These are phyloP conservation scores for Dasypolia templi DNA, from an alignment of 2,888 invertebrate species.

Conservation along the genomic window DNA sequence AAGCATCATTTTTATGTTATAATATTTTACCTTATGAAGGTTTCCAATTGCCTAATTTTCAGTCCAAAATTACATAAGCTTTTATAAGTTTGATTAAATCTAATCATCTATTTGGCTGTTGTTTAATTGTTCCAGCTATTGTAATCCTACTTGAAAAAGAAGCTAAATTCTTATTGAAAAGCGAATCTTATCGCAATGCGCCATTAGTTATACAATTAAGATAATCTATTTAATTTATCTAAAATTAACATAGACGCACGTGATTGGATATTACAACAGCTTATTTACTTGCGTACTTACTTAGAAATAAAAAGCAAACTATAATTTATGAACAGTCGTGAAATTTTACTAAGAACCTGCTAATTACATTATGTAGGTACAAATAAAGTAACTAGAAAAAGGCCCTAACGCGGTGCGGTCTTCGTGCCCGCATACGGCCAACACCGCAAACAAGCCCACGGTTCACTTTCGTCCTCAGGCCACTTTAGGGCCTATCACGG, in stretches of 20 bases:
- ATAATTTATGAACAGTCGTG: neutral
- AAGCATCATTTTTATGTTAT: too few relatives aligned
- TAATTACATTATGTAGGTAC: neutral
- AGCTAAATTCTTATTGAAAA: conserved; percentile 1
- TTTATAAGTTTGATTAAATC: neutral
- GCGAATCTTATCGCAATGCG: conserved; percentile 15
- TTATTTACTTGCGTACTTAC: neutral
- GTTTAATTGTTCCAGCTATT: neutral
- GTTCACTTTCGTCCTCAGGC: too few relatives aligned
- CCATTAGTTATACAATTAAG: neutral
- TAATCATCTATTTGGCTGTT: too few relatives aligned
- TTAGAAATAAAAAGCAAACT: neutral
- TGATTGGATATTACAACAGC: neutral
- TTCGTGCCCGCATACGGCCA: neutral
- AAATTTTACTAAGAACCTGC: neutral
- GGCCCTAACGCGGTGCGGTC: neutral
- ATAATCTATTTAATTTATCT: conserved; percentile 5
- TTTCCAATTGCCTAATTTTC: too few relatives aligned
- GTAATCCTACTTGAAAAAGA: neutral
- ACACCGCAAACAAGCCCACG: too few relatives aligned
- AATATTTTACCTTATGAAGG: too few relatives aligned
- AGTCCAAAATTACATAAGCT: neutral
- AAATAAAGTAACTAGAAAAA: neutral
- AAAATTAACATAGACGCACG: neutral
- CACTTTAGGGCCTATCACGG: neutral